Conservation (phyloP, 2,797 vertebrate species). For the Paratrypauchen microcephalus region DNA sequence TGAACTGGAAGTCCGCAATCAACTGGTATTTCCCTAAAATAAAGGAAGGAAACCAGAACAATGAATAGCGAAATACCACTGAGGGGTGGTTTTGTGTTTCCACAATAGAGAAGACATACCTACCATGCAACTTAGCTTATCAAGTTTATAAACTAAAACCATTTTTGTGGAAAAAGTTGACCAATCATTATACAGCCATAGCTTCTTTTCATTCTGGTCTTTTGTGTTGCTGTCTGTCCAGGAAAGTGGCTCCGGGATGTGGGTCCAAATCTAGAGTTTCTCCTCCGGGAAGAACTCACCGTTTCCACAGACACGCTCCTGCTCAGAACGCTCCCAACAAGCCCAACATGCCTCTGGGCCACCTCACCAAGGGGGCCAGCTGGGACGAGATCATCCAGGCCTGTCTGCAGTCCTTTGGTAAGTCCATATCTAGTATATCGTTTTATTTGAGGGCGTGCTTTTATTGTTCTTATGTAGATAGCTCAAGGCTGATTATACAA, state of each 20-base stretch:
- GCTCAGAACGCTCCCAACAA: slow-evolving; percentile 76
- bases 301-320: slow-evolving; percentile 75
- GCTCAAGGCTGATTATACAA: slow-evolving; percentile 14
- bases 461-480: not conserved
- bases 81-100: slow-evolving; percentile 18
- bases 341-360: slow-evolving; percentile 84
- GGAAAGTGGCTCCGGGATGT: slow-evolving; percentile 82
- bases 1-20: slow-evolving; percentile 62
- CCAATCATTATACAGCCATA: slow-evolving; percentile 32
- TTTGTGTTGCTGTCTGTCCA: slow-evolving; percentile 62
- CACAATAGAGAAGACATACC: slow-evolving; percentile 37
- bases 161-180: slow-evolving; percentile 20
- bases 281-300: slow-evolving; percentile 79
- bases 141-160: not conserved
- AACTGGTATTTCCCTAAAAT: slow-evolving; percentile 55
- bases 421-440: slow-evolving; percentile 60
- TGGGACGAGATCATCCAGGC: slow-evolving; percentile 93
- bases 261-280: slow-evolving; percentile 78
- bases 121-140: slow-evolving; percentile 3
- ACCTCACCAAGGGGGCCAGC: slow-evolving; percentile 88
- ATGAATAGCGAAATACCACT: slow-evolving; percentile 39
- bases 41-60: slow-evolving; percentile 72
- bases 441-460: not conserved
- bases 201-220: slow-evolving; percentile 28
- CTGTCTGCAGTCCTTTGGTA: slow-evolving; percentile 92